Conservation (phyloP, 1,140 invertebrate species). For the Tetramorium simillimum region DNA sequence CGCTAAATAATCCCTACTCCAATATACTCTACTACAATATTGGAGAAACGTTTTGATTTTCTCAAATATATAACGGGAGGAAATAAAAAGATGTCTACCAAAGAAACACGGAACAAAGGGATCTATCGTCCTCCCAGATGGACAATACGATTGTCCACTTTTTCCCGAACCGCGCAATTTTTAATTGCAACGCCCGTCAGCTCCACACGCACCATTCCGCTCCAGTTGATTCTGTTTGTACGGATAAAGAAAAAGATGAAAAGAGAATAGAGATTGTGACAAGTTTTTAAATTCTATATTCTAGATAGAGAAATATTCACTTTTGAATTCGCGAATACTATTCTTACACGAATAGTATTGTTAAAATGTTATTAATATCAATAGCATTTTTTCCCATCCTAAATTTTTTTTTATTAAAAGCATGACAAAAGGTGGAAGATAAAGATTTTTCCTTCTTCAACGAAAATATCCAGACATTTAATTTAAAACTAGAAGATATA, state of each 20-base stretch:
- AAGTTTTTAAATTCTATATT: constrained; percentile 31
- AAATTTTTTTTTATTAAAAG: not conserved
- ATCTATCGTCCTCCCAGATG: constrained; percentile 25
- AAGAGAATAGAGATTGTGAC: constrained; percentile 22
- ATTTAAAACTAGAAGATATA: not conserved
- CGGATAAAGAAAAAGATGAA: constrained; percentile 2
- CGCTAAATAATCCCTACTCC: not conserved
- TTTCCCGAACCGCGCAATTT: constrained; percentile 25
- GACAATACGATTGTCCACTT: constrained; percentile 20
- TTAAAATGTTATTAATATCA: not conserved
- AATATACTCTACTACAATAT: not conserved
- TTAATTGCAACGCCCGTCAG: constrained; percentile 31
- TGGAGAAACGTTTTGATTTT: not conserved
- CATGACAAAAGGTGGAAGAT: not conserved
- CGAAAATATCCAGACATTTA: not conserved
- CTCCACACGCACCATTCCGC: not conserved
- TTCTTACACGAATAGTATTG: not conserved
- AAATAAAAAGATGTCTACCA: constrained; percentile 5
- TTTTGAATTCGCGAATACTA: constrained; percentile 7
- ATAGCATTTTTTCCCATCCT: not conserved
- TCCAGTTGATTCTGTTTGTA: not conserved
- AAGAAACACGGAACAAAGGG: constrained; percentile 18
- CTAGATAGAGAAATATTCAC: not conserved
- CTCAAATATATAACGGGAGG: not conserved
- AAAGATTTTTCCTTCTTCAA: not conserved